Evolutionary conservation across 2,113 vertebrate species (phyloP).

Genomic region (Budorcas taxicolor): DNA sequence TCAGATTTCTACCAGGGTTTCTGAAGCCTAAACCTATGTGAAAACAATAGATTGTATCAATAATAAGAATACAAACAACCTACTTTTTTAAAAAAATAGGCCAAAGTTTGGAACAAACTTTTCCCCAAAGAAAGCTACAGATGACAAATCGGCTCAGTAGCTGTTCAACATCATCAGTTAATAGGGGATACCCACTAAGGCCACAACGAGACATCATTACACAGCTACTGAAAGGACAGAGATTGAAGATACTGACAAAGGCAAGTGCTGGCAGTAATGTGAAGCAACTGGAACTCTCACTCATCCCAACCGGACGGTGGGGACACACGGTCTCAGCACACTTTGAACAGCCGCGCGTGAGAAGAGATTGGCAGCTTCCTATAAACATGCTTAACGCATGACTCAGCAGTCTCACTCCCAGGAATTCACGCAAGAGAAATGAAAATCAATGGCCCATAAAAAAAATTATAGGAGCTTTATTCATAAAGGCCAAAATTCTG

Average conservation of each 20-base stretch:
- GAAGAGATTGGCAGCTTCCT: background rate
- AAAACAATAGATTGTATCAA: background rate
- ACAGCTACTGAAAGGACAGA: background rate
- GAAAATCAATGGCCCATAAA: background rate
- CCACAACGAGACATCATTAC: background rate
- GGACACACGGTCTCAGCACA: background rate
- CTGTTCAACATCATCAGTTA: background rate
- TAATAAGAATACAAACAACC: background rate
- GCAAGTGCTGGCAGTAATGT: background rate
- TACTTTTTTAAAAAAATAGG: background rate
- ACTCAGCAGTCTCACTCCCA: background rate
- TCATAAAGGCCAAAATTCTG: background rate
- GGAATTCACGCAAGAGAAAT: background rate
- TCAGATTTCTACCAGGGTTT: background rate
- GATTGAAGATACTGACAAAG: background rate
- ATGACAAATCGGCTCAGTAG: background rate
- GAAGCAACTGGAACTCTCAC: background rate
- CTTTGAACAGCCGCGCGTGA: background rate
- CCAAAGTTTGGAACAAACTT: background rate
- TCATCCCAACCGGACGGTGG: fast-evolving
- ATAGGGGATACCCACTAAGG: background rate
- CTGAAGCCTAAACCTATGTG: background rate
- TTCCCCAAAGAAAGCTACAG: background rate
- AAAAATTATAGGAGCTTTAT: background rate
- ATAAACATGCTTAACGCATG: background rate